These are phyloP conservation scores for Chrysogorgia sp. DNA, from an alignment of 92 coral and sea anemone genomes.

Conservation along the genomic window DNA sequence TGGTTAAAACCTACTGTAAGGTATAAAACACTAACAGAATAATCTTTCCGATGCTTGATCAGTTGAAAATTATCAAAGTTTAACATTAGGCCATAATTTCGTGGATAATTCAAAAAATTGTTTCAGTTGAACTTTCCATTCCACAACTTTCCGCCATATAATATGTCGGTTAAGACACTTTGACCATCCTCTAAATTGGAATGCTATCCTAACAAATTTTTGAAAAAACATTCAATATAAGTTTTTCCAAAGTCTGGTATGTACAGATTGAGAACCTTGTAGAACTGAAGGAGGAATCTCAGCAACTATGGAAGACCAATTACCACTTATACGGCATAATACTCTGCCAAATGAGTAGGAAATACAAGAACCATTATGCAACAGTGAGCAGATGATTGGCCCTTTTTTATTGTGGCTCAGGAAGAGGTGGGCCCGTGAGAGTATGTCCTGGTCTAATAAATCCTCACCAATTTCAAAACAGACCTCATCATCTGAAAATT, in stretches of 20 bases:
- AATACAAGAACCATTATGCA: conserved; percentile 52
- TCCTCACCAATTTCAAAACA: no score
- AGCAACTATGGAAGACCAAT: conserved; percentile 47
- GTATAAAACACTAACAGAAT: no score
- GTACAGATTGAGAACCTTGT: conserved; percentile 40
- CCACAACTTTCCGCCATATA: conserved; percentile 6
- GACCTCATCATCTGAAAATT: no score
- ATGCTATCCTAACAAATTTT: conserved; percentile 38
- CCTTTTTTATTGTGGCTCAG: conserved; percentile 34
- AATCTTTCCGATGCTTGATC: no score
- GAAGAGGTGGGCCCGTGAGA: conserved; percentile 43
- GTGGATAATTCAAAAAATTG: no score
- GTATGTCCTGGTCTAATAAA: conserved; percentile 39
- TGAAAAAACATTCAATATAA: conserved; percentile 29
- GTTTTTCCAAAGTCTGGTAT: conserved; percentile 44
- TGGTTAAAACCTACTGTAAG: no score
- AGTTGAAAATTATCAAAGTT: no score
- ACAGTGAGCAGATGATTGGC: conserved; percentile 29
- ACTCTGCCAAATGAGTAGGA: conserved; percentile 54
- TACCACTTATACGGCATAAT: conserved; percentile 43
- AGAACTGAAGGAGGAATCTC: conserved; percentile 48
- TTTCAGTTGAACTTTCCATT: not conserved
- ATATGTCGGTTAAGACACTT: conserved; percentile 27
- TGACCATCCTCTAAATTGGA: conserved; percentile 31
- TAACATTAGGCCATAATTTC: no score